A percentile compares a stretch with the other conserved stretches of the same genome.
Evolutionary conservation across 2,888 invertebrate genomes (phyloP).

Genomic region (Lordiphosa andalusiaca): DNA sequence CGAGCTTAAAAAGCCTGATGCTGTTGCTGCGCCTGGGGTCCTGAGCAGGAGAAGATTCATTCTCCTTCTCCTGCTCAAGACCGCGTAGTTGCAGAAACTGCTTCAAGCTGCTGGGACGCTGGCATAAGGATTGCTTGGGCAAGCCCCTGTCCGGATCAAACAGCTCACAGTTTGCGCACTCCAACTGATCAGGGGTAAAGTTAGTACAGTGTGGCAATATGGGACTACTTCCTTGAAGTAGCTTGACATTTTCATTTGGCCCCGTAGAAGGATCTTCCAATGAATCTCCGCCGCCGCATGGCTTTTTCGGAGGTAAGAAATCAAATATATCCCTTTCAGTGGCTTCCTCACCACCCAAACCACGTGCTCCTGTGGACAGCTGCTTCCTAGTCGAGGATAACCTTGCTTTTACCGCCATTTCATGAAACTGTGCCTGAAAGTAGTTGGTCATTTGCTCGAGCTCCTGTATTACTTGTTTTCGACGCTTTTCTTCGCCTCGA

Average conservation of each 20-base stretch:
- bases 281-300: background rate
- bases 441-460: conserved; percentile 37
- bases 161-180: conserved; percentile 3
- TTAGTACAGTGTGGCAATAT: background rate
- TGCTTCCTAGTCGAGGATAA: conserved; percentile 33
- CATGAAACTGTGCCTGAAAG: conserved; percentile 38
- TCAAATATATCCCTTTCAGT: conserved; percentile 4
- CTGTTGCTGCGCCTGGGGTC: conserved; percentile 1
- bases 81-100: conserved; percentile 15
- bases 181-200: background rate
- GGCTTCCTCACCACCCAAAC: conserved; percentile 7
- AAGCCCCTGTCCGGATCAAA: conserved; percentile 4
- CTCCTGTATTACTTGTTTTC: conserved; percentile 25
- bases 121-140: background rate
- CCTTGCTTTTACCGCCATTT: conserved; percentile 36
- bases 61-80: conserved; percentile 1
- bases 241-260: background rate
- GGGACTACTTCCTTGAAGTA: conserved; percentile 1
- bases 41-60: conserved; percentile 8
- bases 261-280: background rate
- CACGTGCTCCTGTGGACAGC: conserved; percentile 10
- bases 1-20: conserved; percentile 26
- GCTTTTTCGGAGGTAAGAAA: conserved; percentile 11
- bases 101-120: conserved; percentile 33
- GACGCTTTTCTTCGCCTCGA: background rate